These are phyloP conservation scores for Phenacoccus solenopsis DNA, from an alignment of 1,140 invertebrate genomes.

Conservation along the genomic window DNA sequence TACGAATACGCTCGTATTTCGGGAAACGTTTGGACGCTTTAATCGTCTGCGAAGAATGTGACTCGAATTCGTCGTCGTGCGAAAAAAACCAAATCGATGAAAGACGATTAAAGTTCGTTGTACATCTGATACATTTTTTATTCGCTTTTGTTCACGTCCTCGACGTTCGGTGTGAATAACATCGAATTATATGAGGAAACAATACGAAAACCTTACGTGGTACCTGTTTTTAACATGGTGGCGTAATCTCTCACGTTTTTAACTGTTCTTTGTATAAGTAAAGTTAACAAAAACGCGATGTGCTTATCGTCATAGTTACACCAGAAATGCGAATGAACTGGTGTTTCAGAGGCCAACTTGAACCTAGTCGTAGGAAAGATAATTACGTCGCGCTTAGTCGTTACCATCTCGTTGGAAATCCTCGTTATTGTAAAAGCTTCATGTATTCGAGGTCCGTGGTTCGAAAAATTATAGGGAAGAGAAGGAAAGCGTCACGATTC, in stretches of 20 bases:
- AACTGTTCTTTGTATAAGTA: background rate
- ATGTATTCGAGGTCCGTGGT: no score
- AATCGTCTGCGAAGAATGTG: background rate
- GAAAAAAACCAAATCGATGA: slow-evolving; percentile 1
- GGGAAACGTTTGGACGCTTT: background rate
- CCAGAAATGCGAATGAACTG: slow-evolving; percentile 6
- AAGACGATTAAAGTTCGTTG: background rate
- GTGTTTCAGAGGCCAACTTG: background rate
- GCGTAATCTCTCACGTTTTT: slow-evolving; percentile 16
- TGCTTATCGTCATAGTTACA: background rate
- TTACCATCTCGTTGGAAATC: no score
- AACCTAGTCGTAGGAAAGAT: no score
- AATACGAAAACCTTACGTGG: slow-evolving; percentile 4
- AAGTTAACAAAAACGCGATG: background rate
- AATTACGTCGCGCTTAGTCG: no score
- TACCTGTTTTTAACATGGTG: slow-evolving; percentile 1
- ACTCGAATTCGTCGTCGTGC: background rate
- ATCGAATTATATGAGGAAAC: slow-evolving; percentile 12
- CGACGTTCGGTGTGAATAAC: slow-evolving; percentile 2
- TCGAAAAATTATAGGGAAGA: no score
- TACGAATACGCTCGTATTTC: background rate
- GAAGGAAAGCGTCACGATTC: background rate
- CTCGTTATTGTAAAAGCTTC: no score
- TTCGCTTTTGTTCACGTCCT: slow-evolving; percentile 5
- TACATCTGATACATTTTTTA: background rate